A percentile compares a stretch with the other conserved stretches of the same genome.
phyloP scores from a whole-genome alignment of 2,888 invertebrate genomes.

The Phengaris arion region DNA sequence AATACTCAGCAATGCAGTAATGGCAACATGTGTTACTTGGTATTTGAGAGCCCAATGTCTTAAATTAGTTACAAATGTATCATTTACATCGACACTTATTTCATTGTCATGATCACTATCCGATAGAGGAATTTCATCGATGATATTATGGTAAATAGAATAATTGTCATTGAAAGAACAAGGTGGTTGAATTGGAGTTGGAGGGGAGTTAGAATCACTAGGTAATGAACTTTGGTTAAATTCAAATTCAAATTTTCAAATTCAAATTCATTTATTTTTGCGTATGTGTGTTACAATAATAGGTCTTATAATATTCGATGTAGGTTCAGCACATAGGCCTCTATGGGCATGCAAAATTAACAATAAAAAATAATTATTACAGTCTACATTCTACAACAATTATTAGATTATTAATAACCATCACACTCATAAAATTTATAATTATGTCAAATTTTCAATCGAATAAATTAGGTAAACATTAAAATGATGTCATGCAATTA shows the following conservation, averaged over 20 bases:
- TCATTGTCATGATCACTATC: not conserved
- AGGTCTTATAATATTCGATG: too few relatives aligned
- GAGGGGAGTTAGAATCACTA: not conserved
- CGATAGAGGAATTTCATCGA: not conserved
- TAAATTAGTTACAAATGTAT: not conserved
- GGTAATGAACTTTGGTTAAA: not conserved
- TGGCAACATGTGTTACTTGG: not conserved
- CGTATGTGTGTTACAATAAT: too few relatives aligned
- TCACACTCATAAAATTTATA: too few relatives aligned
- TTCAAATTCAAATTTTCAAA: not conserved
- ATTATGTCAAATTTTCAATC: too few relatives aligned
- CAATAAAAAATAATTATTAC: too few relatives aligned
- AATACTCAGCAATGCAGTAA: not conserved
- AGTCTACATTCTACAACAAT: too few relatives aligned
- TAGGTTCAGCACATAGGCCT: too few relatives aligned
- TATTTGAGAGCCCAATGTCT: not conserved
- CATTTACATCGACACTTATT: not conserved
- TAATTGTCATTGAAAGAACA: not conserved
- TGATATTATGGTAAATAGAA: not conserved
- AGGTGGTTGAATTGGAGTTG: not conserved
- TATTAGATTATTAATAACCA: too few relatives aligned
- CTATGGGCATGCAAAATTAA: too few relatives aligned
- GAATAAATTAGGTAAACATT: too few relatives aligned
- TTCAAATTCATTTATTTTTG: too few relatives aligned
- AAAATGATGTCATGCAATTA: too few relatives aligned